Evolutionary conservation across 2,888 invertebrate species (phyloP), one percentile per base, ranked within the genome.

Genomic region (Acronicta alni): DNA sequence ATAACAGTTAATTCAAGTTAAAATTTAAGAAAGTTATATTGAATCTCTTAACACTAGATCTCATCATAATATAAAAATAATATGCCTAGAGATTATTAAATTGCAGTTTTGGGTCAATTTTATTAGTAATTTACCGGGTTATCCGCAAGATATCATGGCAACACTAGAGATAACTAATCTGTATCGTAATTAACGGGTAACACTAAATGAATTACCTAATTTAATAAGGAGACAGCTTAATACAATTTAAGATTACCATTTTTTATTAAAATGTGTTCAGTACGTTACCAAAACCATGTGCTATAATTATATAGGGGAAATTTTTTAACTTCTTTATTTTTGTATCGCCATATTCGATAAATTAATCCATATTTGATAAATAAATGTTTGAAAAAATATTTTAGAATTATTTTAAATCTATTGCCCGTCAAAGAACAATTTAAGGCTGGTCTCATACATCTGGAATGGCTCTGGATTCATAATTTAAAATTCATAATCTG

Each of bases 241-340:
- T 48, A 23, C 45, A 57, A 39, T 59, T 45, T 51, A 56, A 52
- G 39, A 52, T 64, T 72, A 75, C 67, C 46, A 54, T 57, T 61
- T 57, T 64, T 14, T 66, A 45, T 46, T 51, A 64, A 53, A 67
- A 63, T 77, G 77, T 77, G 77, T 77, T 77, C 79, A 76, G 45
- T 72, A 56, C 68, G 79, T 77, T 77, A 77, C 77, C 77, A 78
- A 78, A 74, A 77, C 64, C 55, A 63, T 59, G 59, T 75, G 67
- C 74, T 74, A 67, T 49, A 72, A 14, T 68, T 55, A 49, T 64
- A 20, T 73, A 75, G 43, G 56, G 53, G 23, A 32, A 62, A 44
- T 39, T n/a, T 66, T 55, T 56, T 52, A 49, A 18, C 58, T 57
- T 58, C 37, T 67, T 61, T 63, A 69, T 75, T 58, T 74, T 75